Evolutionary conservation across 2,113 vertebrate genomes (phyloP), one percentile per base, ranked within the genome.

Genomic region (Neolamprologus cancellatus): DNA sequence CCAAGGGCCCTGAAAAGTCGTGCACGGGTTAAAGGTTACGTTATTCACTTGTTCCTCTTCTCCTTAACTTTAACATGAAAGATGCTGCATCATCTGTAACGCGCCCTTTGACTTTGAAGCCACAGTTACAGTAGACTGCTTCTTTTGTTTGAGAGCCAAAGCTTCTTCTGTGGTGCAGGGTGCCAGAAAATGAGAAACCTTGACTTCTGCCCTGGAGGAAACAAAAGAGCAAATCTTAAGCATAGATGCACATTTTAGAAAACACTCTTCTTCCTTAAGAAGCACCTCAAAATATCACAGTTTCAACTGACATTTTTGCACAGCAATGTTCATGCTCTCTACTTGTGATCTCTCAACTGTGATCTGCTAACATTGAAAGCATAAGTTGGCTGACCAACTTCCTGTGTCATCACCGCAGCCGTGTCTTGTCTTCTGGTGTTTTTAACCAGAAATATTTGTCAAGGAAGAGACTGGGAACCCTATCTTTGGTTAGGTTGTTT

Each of bases 11-110:
- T 86, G 32, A 89, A 87, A 91, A 88, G 84, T 84, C 94, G 87
- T 83, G 87, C 87, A 14, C 11, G 88, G 93, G 96, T 91, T 86
- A 92, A 93, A 93, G 91, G 92, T 87, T 90, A 92, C 94, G 89
- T 86, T 91, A 89, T 96, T 93, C 93, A 94, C 92, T 95, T 93
- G 90, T 87, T 94, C 92, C 80, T 91, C 92, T 94, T 92, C 89
- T 80, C 84, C 53, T 93, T 93, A 88, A 94, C 93, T 87, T 93
- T 93, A 92, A 90, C 94, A 92, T 96, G 96, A 97, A 96, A 95
- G 95, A 95, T 95, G 96, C 93, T 88, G 83, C 93, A 55, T 93
- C 71, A 52, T 89, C 39, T 91, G 23, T 59, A 92, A 54, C 90
- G 25, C 89, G 79, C 92, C 90, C 93, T 91, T 69, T 88, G 92